Conservation (phyloP, 2,888 invertebrate genomes). For the Drosophila mimica region DNA sequence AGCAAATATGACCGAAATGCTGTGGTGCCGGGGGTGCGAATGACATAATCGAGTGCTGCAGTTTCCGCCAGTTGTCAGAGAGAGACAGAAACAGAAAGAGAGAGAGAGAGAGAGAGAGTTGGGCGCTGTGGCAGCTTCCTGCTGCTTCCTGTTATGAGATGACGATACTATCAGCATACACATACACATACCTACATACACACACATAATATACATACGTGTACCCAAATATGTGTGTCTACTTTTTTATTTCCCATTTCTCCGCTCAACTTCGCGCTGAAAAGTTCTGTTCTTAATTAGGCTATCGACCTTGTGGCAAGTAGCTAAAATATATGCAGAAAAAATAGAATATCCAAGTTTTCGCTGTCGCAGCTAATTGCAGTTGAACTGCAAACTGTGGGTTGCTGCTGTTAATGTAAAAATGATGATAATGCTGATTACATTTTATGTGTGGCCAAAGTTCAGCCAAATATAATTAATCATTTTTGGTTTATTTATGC, state of each 20-base stretch:
- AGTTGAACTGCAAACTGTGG: constrained; percentile 48
- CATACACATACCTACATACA: background rate
- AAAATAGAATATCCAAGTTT: constrained; percentile 39
- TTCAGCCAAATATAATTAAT: constrained; percentile 4
- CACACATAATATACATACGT: background rate
- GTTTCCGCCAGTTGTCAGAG: constrained; percentile 55
- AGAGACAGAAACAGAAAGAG: constrained; percentile 2
- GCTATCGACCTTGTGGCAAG: constrained; percentile 30
- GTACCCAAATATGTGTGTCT: constrained; percentile 8
- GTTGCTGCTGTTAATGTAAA: constrained; percentile 31
- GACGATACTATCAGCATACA: constrained; percentile 32
- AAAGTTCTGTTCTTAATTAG: constrained; percentile 73
- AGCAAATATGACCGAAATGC: constrained; percentile 54
- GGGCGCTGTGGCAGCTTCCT: constrained; percentile 42
- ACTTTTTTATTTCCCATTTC: constrained; percentile 1
- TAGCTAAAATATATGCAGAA: constrained; percentile 2
- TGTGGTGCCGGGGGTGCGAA: constrained; percentile 44
- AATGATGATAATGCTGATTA: constrained; percentile 47
- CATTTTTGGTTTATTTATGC: background rate
- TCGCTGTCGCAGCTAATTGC: constrained; percentile 63
- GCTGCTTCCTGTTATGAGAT: constrained; percentile 47
- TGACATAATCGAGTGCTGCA: constrained; percentile 77
- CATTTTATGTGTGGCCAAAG: constrained; percentile 6
- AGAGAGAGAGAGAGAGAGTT: constrained; percentile 14
- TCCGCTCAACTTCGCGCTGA: constrained; percentile 10